Percentiles rank a stretch among this genome's conserved stretches.
These are phyloP conservation scores for Lithophane semibrunnea DNA, from an alignment of 2,888 invertebrate species.

Conservation along the genomic window DNA sequence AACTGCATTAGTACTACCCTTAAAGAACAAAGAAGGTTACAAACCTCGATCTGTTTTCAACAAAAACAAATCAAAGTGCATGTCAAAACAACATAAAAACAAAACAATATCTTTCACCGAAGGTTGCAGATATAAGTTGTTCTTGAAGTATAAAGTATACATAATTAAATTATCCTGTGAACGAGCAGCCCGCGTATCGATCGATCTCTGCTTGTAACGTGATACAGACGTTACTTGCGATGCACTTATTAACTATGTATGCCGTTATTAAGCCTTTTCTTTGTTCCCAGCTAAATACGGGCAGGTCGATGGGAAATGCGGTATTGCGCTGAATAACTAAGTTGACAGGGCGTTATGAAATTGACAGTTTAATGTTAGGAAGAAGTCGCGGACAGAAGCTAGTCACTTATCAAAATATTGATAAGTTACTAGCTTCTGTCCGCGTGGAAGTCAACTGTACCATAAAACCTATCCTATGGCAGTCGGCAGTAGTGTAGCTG, in stretches of 20 bases:
- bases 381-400: too few relatives aligned
- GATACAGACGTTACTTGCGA: constrained; percentile 13
- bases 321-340: constrained; percentile 11
- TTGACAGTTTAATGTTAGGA: background rate
- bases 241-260: constrained; percentile 49
- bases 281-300: constrained; percentile 29
- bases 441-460: background rate
- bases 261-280: constrained; percentile 25
- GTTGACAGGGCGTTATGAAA: too few relatives aligned
- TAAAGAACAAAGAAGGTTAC: background rate
- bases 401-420: too few relatives aligned
- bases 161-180: constrained; percentile 52
- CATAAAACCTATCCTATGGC: background rate
- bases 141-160: constrained; percentile 38
- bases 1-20: background rate
- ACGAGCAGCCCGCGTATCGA: constrained; percentile 29
- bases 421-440: background rate
- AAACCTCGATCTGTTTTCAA: constrained; percentile 3
- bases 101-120: constrained; percentile 4
- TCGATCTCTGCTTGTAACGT: constrained; percentile 20
- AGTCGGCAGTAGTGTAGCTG: background rate
- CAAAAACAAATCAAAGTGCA: constrained; percentile 7
- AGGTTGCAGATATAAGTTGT: constrained; percentile 33
- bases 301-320: constrained; percentile 11
- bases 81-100: constrained; percentile 27